Base-by-base conservation (phyloP, 1,140 invertebrate genomes). In the Ceratosolen fusciceps region DNA sequence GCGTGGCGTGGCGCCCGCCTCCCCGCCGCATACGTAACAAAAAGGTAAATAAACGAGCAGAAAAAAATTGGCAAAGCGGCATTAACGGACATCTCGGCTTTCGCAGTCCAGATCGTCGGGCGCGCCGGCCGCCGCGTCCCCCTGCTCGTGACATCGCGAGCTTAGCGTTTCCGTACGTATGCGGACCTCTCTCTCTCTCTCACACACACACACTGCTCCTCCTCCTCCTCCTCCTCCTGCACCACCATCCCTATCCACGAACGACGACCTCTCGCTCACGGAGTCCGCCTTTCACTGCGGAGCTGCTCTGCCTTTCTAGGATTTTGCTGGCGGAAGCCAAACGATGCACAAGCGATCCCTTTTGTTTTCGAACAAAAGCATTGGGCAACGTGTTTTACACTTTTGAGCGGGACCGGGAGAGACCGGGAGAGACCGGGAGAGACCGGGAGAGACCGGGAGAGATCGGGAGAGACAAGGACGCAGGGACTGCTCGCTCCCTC, bases 331-430 rank as follows among this genome's bases (percentile, higher is more conserved):
- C 43, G 56, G 77, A 79, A 79, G 77, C 77, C 77, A 80, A 80
- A 65, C 79, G 72, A 74, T 79, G 77, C 77, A 47, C 77, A 60
- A 77, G 76, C 68, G 21, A 31, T 10, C 67, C 67, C 76, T 78
- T 81, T 81, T 77, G 68, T 81, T 78, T 78, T 67, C 58, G 75
- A 78, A 81, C 80, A 81, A 81, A 81, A 75, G 80, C 80, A 79
- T 81, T 78, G 56, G 71, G 74, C 71, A 81, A 74, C 60, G 62
- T 79, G 76, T 81, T 77, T 81, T 81, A 73, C 73, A 80, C 52
- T 80, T 80, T 80, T 76, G 16, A 75, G 52, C 67, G 71, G 54
- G 31, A n/a, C 8, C 16, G 24, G 31, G 29, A 76, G 62, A 52
- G 52, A n/a, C 47, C 9, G 34, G 52, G 43, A 47, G 37, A 34